A percentile compares a stretch with the other conserved stretches of the same genome.
Evolutionary conservation across 2,797 vertebrate species (phyloP).

Genomic region (Mormyrus proboscirostris): DNA sequence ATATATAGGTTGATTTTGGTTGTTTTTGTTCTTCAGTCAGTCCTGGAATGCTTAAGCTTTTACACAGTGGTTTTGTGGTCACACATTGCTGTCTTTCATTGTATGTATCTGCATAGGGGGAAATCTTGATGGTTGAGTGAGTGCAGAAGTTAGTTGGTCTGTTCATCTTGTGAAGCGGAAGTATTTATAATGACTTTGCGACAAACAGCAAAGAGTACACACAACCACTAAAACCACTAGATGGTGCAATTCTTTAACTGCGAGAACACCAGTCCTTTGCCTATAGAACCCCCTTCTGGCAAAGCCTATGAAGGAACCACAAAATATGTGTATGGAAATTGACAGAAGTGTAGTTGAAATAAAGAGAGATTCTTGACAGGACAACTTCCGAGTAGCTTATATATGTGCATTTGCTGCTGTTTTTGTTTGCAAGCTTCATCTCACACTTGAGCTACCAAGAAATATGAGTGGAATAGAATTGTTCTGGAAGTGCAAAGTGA

Average conservation of each 20-base stretch:
- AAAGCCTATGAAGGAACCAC: background rate
- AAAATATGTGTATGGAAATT: background rate
- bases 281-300: background rate
- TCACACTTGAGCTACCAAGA: background rate
- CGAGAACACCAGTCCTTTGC: background rate
- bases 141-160: background rate
- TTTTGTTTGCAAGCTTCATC: background rate
- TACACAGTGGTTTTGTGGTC: background rate
- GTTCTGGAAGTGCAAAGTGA: background rate
- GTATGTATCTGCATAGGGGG: background rate
- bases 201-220: background rate
- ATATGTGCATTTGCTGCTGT: background rate
- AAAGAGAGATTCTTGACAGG: background rate
- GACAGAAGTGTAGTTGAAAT: background rate
- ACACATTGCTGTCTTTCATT: background rate
- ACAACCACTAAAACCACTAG: background rate
- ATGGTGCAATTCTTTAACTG: background rate
- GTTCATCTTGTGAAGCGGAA: background rate
- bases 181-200: background rate
- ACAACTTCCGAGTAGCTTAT: background rate
- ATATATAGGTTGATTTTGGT: background rate
- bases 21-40: background rate
- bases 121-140: background rate
- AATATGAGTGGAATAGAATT: background rate
- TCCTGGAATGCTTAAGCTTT: background rate